Evolutionary conservation across 2,113 vertebrate genomes (phyloP).

Genomic region (Apistogramma diplotaenia): DNA sequence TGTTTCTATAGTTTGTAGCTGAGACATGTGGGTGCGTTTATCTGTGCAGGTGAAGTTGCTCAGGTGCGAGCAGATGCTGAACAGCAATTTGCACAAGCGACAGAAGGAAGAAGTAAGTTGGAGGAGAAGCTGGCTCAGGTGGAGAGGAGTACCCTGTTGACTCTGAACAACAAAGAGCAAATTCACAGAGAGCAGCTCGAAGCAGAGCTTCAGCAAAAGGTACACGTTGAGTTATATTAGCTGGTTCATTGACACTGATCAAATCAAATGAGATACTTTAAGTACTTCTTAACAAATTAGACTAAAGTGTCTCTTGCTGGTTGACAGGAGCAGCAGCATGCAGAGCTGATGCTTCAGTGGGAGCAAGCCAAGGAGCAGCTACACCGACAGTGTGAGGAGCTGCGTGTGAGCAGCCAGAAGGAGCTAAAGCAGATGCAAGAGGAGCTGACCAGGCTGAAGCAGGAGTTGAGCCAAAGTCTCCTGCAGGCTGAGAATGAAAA

Average conservation of each 20-base stretch:
- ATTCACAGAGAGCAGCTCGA: constrained; percentile 76
- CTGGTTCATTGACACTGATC: background rate
- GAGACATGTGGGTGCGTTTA: background rate
- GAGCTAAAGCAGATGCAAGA: constrained; percentile 75
- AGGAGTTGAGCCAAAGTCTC: constrained; percentile 70
- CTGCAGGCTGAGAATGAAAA: constrained; percentile 76
- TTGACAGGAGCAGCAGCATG: constrained; percentile 69
- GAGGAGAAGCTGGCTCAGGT: constrained; percentile 63
- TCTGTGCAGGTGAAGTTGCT: constrained; percentile 67
- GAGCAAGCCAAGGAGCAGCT: constrained; percentile 63
- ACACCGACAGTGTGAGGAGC: constrained; percentile 69
- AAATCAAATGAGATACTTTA: background rate
- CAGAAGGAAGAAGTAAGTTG: constrained; percentile 59
- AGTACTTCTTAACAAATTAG: background rate
- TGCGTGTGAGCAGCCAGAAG: constrained; percentile 45
- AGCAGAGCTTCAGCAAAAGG: constrained; percentile 75
- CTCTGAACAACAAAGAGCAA: constrained; percentile 64
- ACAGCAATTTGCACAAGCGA: constrained; percentile 53
- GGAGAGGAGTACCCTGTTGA: constrained; percentile 66
- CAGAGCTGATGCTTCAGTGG: constrained; percentile 58
- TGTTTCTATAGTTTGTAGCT: background rate
- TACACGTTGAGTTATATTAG: background rate
- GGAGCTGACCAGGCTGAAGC: constrained; percentile 74
- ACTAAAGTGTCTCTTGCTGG: background rate
- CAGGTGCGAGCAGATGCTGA: constrained; percentile 65